Conservation (phyloP, 2,113 vertebrate genomes). For the Nycticryphes semicollaris region DNA sequence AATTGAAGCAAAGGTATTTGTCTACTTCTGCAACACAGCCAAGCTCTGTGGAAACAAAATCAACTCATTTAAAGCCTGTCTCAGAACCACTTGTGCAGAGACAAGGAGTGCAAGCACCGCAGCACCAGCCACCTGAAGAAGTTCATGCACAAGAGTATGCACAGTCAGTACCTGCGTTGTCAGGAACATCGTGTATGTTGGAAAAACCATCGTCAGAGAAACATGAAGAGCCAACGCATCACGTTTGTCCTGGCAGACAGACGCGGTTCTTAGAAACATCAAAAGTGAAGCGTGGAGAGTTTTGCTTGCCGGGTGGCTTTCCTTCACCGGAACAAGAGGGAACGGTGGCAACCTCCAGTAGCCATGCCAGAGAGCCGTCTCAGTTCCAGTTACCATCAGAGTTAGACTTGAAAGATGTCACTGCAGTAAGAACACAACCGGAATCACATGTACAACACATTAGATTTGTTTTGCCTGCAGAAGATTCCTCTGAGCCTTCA, state of each 20-base stretch:
- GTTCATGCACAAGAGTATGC: neutral
- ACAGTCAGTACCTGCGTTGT: fast-evolving
- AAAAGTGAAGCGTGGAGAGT: neutral
- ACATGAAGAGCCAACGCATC: neutral
- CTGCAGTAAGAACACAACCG: neutral
- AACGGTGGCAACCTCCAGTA: neutral
- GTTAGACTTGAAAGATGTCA: neutral
- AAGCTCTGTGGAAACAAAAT: neutral
- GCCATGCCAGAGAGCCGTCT: neutral
- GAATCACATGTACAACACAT: neutral
- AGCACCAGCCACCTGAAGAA: neutral
- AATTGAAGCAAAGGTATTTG: slow-evolving; percentile 73
- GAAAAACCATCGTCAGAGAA: neutral
- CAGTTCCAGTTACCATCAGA: neutral
- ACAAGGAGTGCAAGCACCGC: neutral
- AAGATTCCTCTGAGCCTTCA: slow-evolving; percentile 5
- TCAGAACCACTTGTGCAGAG: neutral
- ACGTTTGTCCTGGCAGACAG: neutral
- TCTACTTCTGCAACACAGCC: neutral
- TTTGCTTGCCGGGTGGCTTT: neutral
- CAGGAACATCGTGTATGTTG: fast-evolving
- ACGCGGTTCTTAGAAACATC: neutral
- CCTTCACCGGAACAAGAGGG: neutral
- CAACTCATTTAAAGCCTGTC: neutral
- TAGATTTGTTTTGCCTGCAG: slow-evolving; percentile 11